phyloP scores from a whole-genome alignment of 2,888 invertebrate genomes.

The Norana najaformis region DNA sequence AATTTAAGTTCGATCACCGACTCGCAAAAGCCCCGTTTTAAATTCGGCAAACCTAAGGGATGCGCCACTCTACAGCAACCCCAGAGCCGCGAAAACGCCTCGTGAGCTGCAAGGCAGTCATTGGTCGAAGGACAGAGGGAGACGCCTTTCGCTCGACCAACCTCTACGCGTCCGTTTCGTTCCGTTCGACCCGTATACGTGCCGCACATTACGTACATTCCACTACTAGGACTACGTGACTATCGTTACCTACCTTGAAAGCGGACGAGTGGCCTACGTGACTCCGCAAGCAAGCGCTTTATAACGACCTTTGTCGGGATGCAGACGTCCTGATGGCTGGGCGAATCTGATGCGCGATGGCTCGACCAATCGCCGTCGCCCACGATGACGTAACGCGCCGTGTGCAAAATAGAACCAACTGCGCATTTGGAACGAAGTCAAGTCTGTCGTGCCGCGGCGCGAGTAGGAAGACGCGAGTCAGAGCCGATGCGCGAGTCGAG shows the following conservation, averaged over 20 bases:
- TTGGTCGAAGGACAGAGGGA: not conserved
- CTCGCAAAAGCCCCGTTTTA: not conserved
- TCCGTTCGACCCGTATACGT: not conserved
- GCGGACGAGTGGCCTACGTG: conserved; percentile 16
- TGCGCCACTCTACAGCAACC: not conserved
- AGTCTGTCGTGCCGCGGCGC: not conserved
- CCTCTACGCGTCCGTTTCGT: not conserved
- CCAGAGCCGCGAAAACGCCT: not conserved
- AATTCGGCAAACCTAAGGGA: not conserved
- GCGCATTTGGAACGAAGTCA: conserved; percentile 24
- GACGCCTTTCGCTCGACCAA: conserved; percentile 1
- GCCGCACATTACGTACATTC: not conserved
- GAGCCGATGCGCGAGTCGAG: not conserved
- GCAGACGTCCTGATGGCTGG: not conserved
- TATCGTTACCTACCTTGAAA: not conserved
- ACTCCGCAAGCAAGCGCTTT: not conserved
- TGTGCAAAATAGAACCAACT: conserved; percentile 17
- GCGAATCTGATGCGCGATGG: not conserved
- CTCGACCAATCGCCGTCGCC: not conserved
- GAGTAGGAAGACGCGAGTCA: not conserved
- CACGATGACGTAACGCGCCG: not conserved
- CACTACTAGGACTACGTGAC: not conserved
- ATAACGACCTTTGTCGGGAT: conserved; percentile 15
- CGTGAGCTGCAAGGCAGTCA: not conserved
- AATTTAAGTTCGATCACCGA: not conserved